Base-by-base conservation (phyloP, 2,888 invertebrate genomes). In the Parascotia fuliginaria region DNA sequence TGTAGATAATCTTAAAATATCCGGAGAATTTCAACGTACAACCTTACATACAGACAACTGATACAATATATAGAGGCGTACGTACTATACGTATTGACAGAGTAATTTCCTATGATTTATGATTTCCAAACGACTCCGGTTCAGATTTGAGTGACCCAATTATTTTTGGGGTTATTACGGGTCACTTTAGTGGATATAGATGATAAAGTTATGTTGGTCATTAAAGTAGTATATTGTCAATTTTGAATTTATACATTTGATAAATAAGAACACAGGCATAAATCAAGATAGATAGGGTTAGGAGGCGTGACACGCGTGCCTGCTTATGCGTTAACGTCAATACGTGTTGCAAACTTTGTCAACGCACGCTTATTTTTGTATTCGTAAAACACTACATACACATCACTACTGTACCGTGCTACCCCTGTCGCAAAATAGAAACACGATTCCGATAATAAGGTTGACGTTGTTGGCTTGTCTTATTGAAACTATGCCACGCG, bases 21-120 rank as follows among this genome's bases (percentile, higher is more conserved):
- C 6, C 11, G 11, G 9, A 19, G 19, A 36, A 19, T 11, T 36
- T 36, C 9, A 19, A 41, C 12, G 12, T 15, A 41, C 29, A 40
- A 16, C 24, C 31, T 27, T 2, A 40, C 37, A 40, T 19, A 31
- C n/a, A 28, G 2, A 36, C 22, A 39, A 31, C 11, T 16, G 3
- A 14, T 19, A 37, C 15, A 36, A 3, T 4, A 7, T 41, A 36
- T 9, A 38, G 27, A 28, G 11, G 16, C 15, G 19, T 66, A 51
- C 49, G 49, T 66, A 11, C 9, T 14, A 32, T 66, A 52, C 50
- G 50, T 66, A 73, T 68, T 73, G 77, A 77, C 78, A 79, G 70
- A 60, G 68, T 79, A 77, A 79, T 80, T 77, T 73, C 53, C 50
- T 49, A 62, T 79, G 79, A 81, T 81, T 81, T 77, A 82, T 77